phyloP scores from a whole-genome alignment of 2,888 invertebrate species.

The Lepetodrilus schrolli region DNA sequence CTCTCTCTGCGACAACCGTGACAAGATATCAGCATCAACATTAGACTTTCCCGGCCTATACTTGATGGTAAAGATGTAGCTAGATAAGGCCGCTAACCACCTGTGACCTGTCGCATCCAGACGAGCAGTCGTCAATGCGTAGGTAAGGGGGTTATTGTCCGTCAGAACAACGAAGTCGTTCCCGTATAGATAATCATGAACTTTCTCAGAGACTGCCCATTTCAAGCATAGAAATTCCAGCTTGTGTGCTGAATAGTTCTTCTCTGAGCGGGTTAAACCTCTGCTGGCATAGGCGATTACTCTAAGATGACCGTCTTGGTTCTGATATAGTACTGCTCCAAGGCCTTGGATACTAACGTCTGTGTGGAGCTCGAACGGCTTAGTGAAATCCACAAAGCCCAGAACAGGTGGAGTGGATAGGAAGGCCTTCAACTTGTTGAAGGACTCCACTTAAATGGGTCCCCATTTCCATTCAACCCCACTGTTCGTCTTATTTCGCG shows the following conservation, averaged over 20 bases:
- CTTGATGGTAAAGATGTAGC: constrained; percentile 37
- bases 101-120: constrained; percentile 38
- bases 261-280: constrained; percentile 37
- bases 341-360: constrained; percentile 37
- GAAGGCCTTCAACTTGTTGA: too few species aligned
- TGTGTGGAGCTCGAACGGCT: constrained; percentile 41
- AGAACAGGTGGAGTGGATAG: constrained; percentile 37
- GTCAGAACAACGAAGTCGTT: constrained; percentile 38
- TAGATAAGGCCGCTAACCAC: constrained; percentile 32
- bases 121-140: constrained; percentile 30
- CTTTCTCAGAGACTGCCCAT: constrained; percentile 41
- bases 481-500: too few species aligned
- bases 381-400: constrained; percentile 34
- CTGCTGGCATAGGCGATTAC: constrained; percentile 44
- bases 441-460: too few species aligned
- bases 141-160: constrained; percentile 40
- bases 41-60: constrained; percentile 42
- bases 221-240: constrained; percentile 41
- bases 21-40: constrained; percentile 43
- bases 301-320: constrained; percentile 26
- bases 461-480: too few species aligned
- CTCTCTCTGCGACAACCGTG: constrained; percentile 41
- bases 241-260: constrained; percentile 41
- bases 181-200: constrained; percentile 31
- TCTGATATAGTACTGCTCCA: constrained; percentile 42